These are phyloP conservation scores for Murina feae DNA, from an alignment of 2,113 vertebrate genomes.

Conservation along the genomic window DNA sequence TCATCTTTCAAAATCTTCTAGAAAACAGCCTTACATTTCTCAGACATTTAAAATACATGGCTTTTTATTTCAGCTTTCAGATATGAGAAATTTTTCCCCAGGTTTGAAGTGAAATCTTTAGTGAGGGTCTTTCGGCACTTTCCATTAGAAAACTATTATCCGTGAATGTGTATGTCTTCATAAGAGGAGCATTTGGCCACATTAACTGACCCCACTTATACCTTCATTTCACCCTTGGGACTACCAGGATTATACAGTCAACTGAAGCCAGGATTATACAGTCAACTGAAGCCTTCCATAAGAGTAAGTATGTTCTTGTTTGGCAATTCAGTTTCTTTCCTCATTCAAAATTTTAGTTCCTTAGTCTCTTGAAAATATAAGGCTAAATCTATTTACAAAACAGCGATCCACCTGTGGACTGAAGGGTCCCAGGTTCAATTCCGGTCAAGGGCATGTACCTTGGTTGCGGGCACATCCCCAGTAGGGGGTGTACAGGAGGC, in stretches of 20 bases:
- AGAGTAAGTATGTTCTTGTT: conserved; percentile 28
- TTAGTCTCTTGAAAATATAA: background rate
- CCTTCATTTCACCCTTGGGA: background rate
- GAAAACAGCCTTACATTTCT: background rate
- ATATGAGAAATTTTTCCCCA: background rate
- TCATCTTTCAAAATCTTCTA: background rate
- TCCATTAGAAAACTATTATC: background rate
- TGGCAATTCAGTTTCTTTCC: background rate
- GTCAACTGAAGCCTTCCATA: background rate
- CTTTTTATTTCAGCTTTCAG: background rate
- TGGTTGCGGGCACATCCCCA: too few species aligned
- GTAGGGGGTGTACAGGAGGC: too few species aligned
- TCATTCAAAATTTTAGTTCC: background rate
- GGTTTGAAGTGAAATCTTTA: background rate
- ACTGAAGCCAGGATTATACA: background rate
- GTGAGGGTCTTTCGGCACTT: background rate
- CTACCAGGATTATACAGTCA: background rate
- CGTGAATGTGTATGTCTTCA: background rate
- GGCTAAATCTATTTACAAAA: background rate
- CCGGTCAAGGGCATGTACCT: too few species aligned
- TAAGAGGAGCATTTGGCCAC: background rate
- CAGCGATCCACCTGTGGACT: too few species aligned
- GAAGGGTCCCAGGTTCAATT: too few species aligned
- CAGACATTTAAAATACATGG: background rate
- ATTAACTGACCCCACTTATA: background rate